These are phyloP conservation scores for Pinna nobilis DNA, from an alignment of 1,140 invertebrate species.

Conservation along the genomic window DNA sequence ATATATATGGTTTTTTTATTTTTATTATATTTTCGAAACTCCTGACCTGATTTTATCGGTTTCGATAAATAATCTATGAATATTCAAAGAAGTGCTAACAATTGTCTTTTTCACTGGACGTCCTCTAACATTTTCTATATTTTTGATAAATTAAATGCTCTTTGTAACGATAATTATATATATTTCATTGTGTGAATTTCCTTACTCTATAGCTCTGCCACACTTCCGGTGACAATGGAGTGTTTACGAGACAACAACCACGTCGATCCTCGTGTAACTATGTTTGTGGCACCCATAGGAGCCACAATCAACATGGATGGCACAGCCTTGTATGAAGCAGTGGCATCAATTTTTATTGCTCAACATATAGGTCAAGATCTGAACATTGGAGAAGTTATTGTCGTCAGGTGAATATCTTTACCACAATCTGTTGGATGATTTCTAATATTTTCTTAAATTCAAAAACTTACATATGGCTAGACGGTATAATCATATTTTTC, in stretches of 20 bases:
- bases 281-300: constrained; percentile 76
- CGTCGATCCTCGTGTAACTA: constrained; percentile 83
- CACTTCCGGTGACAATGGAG: constrained; percentile 83
- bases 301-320: constrained; percentile 95
- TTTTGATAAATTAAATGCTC: too few relatives aligned
- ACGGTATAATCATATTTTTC: too few relatives aligned
- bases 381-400: constrained; percentile 87
- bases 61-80: too few relatives aligned
- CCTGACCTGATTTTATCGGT: too few relatives aligned
- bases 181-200: too few relatives aligned
- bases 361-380: constrained; percentile 87
- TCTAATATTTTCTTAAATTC: too few relatives aligned
- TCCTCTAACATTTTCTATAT: too few relatives aligned
- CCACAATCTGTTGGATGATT: background rate
- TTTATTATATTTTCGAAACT: too few relatives aligned
- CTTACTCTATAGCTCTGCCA: constrained; percentile 71
- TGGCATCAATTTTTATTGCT: constrained; percentile 90
- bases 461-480: too few relatives aligned
- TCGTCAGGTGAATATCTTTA: constrained; percentile 83
- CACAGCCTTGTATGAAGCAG: constrained; percentile 89
- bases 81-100: too few relatives aligned
- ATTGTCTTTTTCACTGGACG: too few relatives aligned
- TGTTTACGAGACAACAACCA: constrained; percentile 92
- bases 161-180: background rate
- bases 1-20: too few relatives aligned